Evolutionary conservation across 2,797 vertebrate genomes (phyloP), one percentile per base, ranked within the genome.

Genomic region (Furcifer pardalis): DNA sequence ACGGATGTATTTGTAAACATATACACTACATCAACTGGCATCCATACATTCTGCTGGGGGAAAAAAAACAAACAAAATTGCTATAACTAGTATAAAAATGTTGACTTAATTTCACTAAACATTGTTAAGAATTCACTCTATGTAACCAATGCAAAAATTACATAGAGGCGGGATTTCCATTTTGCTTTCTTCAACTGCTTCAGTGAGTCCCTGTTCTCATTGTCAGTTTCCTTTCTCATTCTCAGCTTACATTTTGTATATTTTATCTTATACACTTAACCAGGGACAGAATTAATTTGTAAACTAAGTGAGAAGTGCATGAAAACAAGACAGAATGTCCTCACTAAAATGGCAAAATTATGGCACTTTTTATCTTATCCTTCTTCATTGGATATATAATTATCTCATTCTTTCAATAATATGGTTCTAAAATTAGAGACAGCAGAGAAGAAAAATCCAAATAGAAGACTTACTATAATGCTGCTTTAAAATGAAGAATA

Each of bases 401-500:
- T 95, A 90, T 89, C 82, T 92, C 79, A 88, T 93, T 94, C 87
- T 93, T 95, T 92, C 86, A 91, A 84, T 93, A 93, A 92, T 90
- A 86, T 85, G 90, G 93, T 94, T 94, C 75, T 95, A 94, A 95
- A 94, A 94, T 94, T 92, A 94, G 81, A 95, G 87, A 83, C 87
- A 60, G 65, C 86, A 88, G 77, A 74, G 59, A 25, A 79, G 87
- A 86, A 86, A 94, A 95, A 91, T 94, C 88, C 90, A 96, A 95
- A 94, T 93, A 94, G 89, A 82, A 88, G 90, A 92, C 80, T 91
- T 90, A 91, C 79, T 91, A 72, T 90, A 90, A 92, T 89, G 90
- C 89, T 93, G 91, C 94, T 94, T 95, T 85, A 88, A 94, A 95
- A 95, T 87, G 93, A 95, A 94, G 94, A 95, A 95, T 87, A 93